Conservation (phyloP, 2,888 invertebrate genomes). For the Amblyjoppa proteus region DNA sequence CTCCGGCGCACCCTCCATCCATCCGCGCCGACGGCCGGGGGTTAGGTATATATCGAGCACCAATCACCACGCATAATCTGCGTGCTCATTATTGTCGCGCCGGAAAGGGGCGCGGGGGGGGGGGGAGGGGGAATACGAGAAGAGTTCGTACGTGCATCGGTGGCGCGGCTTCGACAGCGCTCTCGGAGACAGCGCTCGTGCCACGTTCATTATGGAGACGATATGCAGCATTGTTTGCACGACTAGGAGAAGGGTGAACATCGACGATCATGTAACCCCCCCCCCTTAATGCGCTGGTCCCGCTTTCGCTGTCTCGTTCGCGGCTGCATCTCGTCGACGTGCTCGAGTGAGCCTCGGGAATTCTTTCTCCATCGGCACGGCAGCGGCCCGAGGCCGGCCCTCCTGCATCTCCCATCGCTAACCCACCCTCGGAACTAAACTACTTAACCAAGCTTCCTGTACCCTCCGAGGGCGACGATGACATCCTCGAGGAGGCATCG, state of each 20-base stretch:
- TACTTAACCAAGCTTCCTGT: slow-evolving; percentile 75
- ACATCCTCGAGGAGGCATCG: slow-evolving; percentile 35
- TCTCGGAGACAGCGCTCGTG: slow-evolving; percentile 48
- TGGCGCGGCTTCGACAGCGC: slow-evolving; percentile 48
- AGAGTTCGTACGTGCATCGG: slow-evolving; percentile 64
- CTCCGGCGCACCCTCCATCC: slow-evolving; percentile 59
- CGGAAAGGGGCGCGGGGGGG: slow-evolving; percentile 68
- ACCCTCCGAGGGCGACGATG: slow-evolving; percentile 33
- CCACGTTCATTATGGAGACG: slow-evolving; percentile 84
- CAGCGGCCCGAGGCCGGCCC: slow-evolving; percentile 62
- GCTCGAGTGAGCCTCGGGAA: slow-evolving; percentile 68
- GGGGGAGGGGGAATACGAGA: slow-evolving; percentile 72
- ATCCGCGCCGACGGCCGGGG: slow-evolving; percentile 69
- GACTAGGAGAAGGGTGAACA: slow-evolving; percentile 82
- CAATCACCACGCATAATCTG: slow-evolving; percentile 85
- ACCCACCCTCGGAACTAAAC: slow-evolving; percentile 77
- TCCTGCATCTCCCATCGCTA: slow-evolving; percentile 72
- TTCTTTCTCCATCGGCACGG: slow-evolving; percentile 64
- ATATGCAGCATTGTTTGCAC: slow-evolving; percentile 84
- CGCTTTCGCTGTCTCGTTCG: slow-evolving; percentile 61
- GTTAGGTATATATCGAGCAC: slow-evolving; percentile 78
- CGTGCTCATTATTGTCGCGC: slow-evolving; percentile 84
- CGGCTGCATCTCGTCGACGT: slow-evolving; percentile 68
- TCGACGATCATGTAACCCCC: slow-evolving; percentile 75
- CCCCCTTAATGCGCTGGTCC: slow-evolving; percentile 76